Percentiles rank a stretch among this genome's conserved stretches.
Conservation (phyloP, 2,888 invertebrate genomes). For the Aspidiotus destructor region DNA sequence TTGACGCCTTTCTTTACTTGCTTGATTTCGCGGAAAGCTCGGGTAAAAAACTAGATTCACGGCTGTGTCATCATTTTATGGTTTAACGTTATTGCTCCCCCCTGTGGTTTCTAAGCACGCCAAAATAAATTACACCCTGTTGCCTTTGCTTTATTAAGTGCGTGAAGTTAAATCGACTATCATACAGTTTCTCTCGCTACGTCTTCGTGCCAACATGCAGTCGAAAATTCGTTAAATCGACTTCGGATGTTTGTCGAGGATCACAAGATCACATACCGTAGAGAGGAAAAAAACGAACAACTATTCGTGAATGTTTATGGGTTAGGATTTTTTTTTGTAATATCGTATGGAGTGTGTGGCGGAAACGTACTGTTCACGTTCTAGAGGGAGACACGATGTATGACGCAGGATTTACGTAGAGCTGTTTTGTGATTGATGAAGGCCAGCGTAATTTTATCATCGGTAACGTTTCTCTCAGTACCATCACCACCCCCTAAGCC, state of each 20-base stretch:
- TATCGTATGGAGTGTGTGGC: background rate
- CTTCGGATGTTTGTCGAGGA: constrained; percentile 4
- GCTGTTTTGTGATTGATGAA: background rate
- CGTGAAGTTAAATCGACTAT: no score
- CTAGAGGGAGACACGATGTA: background rate
- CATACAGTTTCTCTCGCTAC: no score
- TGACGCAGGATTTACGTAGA: background rate
- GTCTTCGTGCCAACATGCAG: no score
- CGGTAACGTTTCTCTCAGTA: background rate
- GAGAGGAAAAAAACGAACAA: background rate
- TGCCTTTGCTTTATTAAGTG: no score
- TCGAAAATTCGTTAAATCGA: background rate
- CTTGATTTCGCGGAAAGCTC: no score
- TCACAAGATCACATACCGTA: background rate
- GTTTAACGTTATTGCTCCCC: no score
- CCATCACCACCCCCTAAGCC: background rate
- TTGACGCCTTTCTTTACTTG: no score
- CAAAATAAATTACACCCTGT: no score
- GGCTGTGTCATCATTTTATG: no score
- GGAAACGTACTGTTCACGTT: background rate
- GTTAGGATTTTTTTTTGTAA: background rate
- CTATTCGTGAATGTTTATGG: background rate
- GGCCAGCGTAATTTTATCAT: background rate
- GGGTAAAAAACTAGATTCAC: no score
- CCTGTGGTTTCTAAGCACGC: no score